Conservation (phyloP, 2,797 vertebrate genomes). For the Holocentrus rufus region DNA sequence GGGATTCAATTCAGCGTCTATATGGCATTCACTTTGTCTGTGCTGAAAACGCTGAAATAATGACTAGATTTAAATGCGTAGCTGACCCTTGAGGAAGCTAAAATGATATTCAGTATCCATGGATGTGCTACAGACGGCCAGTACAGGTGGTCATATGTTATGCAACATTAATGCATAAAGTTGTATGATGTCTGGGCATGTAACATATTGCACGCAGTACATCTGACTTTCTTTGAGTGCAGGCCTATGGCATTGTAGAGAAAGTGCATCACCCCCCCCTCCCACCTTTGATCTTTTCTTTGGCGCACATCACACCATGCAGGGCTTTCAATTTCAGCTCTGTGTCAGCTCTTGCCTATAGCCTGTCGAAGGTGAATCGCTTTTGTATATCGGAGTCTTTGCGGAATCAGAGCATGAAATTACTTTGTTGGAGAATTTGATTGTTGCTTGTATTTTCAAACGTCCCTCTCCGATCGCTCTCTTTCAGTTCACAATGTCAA, state of each 20-base stretch:
- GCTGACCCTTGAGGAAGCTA: constrained; percentile 36
- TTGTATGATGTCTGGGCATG: constrained; percentile 28
- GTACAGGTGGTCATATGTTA: too few relatives aligned
- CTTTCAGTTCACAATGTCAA: constrained; percentile 93
- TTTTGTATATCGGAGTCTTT: constrained; percentile 63
- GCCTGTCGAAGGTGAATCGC: constrained; percentile 61
- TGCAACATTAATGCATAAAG: constrained; percentile 1
- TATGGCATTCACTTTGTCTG: constrained; percentile 17
- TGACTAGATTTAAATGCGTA: constrained; percentile 38
- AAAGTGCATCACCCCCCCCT: constrained; percentile 45
- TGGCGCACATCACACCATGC: constrained; percentile 40
- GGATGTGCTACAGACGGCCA: not conserved
- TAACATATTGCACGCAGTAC: constrained; percentile 12
- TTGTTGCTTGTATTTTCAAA: constrained; percentile 50
- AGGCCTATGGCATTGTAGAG: constrained; percentile 21
- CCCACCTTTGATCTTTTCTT: constrained; percentile 72
- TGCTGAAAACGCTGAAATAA: constrained; percentile 34
- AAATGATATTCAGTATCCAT: not conserved
- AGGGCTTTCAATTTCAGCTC: constrained; percentile 69
- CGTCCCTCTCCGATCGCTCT: constrained; percentile 44
- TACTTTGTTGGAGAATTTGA: constrained; percentile 71
- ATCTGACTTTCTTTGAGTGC: constrained; percentile 44
- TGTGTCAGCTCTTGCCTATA: constrained; percentile 63
- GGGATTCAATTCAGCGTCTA: constrained; percentile 25
- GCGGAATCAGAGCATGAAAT: constrained; percentile 72